These are phyloP conservation scores for Hoplias malabaricus DNA, from an alignment of 2,113 vertebrate genomes.

Conservation along the genomic window DNA sequence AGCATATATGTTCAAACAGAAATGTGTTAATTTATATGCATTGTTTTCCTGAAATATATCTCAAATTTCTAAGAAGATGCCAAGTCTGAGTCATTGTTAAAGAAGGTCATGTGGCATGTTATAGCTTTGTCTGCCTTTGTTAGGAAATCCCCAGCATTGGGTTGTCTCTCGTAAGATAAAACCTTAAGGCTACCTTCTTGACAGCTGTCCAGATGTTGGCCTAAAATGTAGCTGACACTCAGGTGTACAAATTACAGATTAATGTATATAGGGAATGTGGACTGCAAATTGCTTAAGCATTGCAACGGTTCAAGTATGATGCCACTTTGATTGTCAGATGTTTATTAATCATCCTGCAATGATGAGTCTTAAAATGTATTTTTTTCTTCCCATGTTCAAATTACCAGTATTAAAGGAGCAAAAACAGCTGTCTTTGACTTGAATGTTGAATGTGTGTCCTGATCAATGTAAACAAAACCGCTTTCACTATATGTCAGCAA, in stretches of 20 bases:
- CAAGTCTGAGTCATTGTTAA: neutral
- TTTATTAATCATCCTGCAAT: neutral
- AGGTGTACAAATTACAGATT: neutral
- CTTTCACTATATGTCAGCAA: too few species aligned
- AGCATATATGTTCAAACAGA: neutral
- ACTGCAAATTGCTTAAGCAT: neutral
- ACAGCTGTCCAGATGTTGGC: neutral
- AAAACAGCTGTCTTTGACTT: neutral
- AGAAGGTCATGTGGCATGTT: neutral
- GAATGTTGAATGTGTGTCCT: neutral
- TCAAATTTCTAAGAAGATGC: neutral
- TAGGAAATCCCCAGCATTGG: too few species aligned
- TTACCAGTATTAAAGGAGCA: conserved; percentile 12
- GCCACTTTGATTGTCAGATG: neutral
- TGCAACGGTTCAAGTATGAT: neutral
- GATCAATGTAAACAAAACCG: too few species aligned
- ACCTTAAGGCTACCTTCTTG: neutral
- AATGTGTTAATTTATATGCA: neutral
- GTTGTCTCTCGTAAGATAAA: neutral
- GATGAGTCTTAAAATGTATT: neutral
- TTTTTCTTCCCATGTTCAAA: neutral
- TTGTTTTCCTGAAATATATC: neutral
- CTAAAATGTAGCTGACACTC: neutral
- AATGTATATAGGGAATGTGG: neutral
- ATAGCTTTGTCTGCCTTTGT: neutral